A percentile compares a stretch with the other conserved stretches of the same genome.
phyloP scores from a whole-genome alignment of 1,140 invertebrate species.

The Probaryconus sp. region DNA sequence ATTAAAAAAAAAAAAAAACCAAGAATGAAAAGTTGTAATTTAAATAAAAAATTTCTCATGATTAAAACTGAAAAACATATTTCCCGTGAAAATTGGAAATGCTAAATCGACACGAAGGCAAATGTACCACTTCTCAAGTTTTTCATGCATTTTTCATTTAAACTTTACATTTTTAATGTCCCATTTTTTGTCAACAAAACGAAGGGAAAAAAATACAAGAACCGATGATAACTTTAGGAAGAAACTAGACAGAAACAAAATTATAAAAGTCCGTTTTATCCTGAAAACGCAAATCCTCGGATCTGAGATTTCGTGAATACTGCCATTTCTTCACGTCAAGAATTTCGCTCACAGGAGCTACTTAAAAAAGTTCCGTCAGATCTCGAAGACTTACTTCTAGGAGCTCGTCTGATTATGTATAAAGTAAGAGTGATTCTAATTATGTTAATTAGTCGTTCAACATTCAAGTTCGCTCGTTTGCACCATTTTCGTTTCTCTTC shows the following conservation, averaged over 20 bases:
- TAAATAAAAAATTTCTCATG: conserved; percentile 11
- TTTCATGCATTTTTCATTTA: conserved; percentile 24
- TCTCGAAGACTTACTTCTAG: conserved; percentile 51
- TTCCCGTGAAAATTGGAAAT: no score
- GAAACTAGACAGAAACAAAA: conserved; percentile 33
- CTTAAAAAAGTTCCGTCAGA: conserved; percentile 63
- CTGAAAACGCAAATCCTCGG: conserved; percentile 42
- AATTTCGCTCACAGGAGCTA: conserved; percentile 46
- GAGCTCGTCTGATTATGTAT: conserved; percentile 55
- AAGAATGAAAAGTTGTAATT: no score
- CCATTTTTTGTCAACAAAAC: conserved; percentile 25
- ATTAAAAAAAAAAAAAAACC: no score
- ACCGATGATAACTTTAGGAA: not conserved
- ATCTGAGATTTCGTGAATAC: conserved; percentile 31
- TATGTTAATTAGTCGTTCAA: conserved; percentile 68
- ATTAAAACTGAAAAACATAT: no score
- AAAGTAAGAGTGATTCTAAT: conserved; percentile 69
- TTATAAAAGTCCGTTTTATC: conserved; percentile 40
- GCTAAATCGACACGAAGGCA: no score
- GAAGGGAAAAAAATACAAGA: not conserved
- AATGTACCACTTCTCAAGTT: conserved; percentile 1
- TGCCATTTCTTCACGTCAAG: conserved; percentile 27
- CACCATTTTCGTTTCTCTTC: conserved; percentile 41
- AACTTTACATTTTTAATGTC: conserved; percentile 14
- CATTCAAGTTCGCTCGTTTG: conserved; percentile 61